Evolutionary conservation across 2,888 invertebrate genomes (phyloP).

Genomic region (Nephrotoma appendiculata): DNA sequence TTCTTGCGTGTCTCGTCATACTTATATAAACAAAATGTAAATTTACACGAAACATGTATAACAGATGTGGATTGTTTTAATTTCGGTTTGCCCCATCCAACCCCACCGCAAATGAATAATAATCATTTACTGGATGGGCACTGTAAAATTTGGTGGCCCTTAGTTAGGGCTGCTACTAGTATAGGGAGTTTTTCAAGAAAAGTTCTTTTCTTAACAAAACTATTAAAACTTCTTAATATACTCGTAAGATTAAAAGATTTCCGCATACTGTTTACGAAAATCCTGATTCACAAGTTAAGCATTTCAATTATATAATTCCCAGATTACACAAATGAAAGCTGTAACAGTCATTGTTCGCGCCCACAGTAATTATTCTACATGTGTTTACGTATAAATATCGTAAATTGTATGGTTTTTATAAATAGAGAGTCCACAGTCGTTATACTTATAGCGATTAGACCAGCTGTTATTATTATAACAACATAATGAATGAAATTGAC

Average conservation of each 20-base stretch:
- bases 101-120: too few relatives aligned
- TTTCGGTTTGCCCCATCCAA: too few relatives aligned
- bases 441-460: not conserved
- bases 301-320: not conserved
- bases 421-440: not conserved
- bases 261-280: not conserved
- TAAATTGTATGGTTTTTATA: not conserved
- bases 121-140: too few relatives aligned
- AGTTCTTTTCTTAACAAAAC: too few relatives aligned
- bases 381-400: not conserved
- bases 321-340: not conserved
- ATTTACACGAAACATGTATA: too few relatives aligned
- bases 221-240: too few relatives aligned
- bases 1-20: too few relatives aligned
- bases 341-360: not conserved
- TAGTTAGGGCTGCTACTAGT: too few relatives aligned
- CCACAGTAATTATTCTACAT: not conserved
- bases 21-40: too few relatives aligned
- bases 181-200: too few relatives aligned
- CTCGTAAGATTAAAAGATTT: not conserved
- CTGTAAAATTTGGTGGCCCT: too few relatives aligned
- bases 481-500: not conserved
- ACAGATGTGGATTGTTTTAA: too few relatives aligned
- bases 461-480: not conserved
- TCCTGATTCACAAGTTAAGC: not conserved